Base-by-base conservation (phyloP, 2,797 vertebrate species). In the Sebastes miniatus region DNA sequence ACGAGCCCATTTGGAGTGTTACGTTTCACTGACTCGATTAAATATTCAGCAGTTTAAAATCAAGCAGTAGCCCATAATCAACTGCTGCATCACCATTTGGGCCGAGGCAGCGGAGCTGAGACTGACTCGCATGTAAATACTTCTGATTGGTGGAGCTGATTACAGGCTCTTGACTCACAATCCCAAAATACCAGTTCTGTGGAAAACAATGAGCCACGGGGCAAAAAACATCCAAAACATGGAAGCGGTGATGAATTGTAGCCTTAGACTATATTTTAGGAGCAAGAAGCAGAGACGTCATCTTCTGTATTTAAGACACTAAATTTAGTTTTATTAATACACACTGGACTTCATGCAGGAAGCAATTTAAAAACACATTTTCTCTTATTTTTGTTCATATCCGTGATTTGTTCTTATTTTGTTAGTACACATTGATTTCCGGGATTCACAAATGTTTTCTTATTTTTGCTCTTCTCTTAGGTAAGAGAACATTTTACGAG, bases 11-110 rank as follows among this genome's bases (percentile, higher is more conserved):
- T 89, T 80, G 27, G 74, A 86, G 73, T 77, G 79, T 80, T 76
- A 79, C 50, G 76, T 90, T 88, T 81, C 62, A 77, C 32, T 62
- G 31, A 80, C 77, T 82, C 79, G 81, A 88, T 89, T 88, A 87
- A 81, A 91, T 84, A 83, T 86, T 84, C 76, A 88, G 76, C 87
- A 79, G 77, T 89, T 81, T 76, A 77, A 89, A 87, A 87, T 86
- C 87, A 81, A 77, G 76, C 89, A 76, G 79, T 54, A 77, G 69
- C 67, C 86, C 81, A 74, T 89, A 87, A 92, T 91, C 84, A 89
- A 74, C 76, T 80, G 85, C 86, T 47, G 73, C 79, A 74, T 86
- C 84, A 81, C 66, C 77, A 85, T 87, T 89, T 89, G 90, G 83
- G 79, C 70, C 3, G 63, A 88, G 52, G 71, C 83, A 85, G 80